Evolutionary conservation across 2,888 invertebrate genomes (phyloP).

Genomic region (Tenthredo distinguenda): DNA sequence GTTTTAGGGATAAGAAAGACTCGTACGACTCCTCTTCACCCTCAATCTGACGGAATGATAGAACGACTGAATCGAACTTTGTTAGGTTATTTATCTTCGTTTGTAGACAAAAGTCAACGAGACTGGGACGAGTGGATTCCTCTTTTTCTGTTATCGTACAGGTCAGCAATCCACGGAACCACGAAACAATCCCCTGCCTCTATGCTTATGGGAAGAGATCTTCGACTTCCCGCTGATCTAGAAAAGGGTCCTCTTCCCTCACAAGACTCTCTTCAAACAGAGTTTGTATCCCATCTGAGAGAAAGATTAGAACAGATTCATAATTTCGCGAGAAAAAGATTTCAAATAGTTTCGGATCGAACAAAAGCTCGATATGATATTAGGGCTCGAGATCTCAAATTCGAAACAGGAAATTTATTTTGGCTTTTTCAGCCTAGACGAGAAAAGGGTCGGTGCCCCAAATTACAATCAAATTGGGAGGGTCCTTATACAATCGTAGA

Average conservation of each 20-base stretch:
- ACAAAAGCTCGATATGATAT: no score
- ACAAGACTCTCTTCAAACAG: no score
- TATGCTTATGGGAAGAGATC: conserved; percentile 58
- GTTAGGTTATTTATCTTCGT: conserved; percentile 58
- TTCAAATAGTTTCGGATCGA: no score
- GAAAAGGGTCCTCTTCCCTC: no score
- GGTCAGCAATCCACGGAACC: conserved; percentile 53
- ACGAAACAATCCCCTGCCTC: conserved; percentile 58
- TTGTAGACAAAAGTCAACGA: conserved; percentile 36
- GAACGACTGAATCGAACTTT: conserved; percentile 64
- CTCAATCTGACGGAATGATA: conserved; percentile 67
- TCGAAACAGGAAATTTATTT: not conserved
- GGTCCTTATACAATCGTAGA: not conserved
- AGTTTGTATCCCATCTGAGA: no score
- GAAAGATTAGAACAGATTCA: no score
- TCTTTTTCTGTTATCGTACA: not conserved
- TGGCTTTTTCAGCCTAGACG: not conserved
- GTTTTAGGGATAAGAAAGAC: conserved; percentile 59
- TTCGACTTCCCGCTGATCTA: conserved; percentile 58
- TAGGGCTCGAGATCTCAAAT: not conserved
- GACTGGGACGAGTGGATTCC: conserved; percentile 55
- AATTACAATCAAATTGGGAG: not conserved
- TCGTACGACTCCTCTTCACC: conserved; percentile 64
- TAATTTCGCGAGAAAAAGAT: no score
- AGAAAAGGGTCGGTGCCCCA: not conserved